Evolutionary conservation across 2,113 vertebrate genomes (phyloP), one percentile per base, ranked within the genome.

Genomic region (Cyprinus carpio): DNA sequence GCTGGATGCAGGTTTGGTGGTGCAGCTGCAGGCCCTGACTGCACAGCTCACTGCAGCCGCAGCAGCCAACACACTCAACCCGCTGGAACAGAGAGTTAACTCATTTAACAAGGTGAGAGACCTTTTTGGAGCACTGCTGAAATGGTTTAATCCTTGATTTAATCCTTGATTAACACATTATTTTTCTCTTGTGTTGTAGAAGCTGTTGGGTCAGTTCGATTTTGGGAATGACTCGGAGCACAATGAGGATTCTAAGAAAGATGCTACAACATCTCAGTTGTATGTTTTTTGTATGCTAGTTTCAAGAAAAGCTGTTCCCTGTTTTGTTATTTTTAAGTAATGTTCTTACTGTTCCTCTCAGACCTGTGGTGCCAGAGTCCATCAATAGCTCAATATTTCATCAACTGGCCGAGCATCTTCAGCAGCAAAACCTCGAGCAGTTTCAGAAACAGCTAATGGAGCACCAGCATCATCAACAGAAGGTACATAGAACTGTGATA

Each of bases 341-440:
- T 13, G 9, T 31, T 58, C 43, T 75, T 85, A 37, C 16, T 62
- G 12, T 67, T n/a, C 58, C 37, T 58, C 92, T 15, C 91, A 99
- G 97, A 89, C 96, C 98, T 79, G 96, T 97, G 91, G 97, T 99
- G 89, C 93, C 97, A 0, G 98, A 99, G 87, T 97, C 97, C 90
- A 96, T 99, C 91, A 99, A 99, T 95, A 99, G 95, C 90, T 99
- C 98, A 64, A 94, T 99, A 85, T 99, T 99, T 91, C 98, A 99
- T 91, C 98, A 99, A 83, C 92, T 99, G 89, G 98, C 98, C 40
- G 98, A 99, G 85, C 98, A 99, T 78, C 94, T 99, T 23, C 98
- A 99, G 75, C 98, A 99, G 84, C 98, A 99, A 91, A 99, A 99
- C 89, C 92, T 99, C 76, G 97, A 99, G 89, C 98, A 99, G 91